Evolutionary conservation across 2,113 vertebrate species (phyloP).

Genomic region (Petroica traversi): DNA sequence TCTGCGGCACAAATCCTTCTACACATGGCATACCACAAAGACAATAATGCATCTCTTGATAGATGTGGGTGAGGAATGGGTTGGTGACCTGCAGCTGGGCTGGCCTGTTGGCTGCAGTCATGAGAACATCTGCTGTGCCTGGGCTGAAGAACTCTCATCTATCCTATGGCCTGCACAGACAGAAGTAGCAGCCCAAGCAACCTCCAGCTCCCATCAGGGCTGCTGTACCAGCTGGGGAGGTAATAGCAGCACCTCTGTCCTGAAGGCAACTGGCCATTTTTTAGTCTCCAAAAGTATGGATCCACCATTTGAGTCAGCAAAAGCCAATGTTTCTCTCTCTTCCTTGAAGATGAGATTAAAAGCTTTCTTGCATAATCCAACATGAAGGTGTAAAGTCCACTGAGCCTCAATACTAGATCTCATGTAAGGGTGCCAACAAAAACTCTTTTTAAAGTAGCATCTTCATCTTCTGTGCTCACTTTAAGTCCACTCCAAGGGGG

Average conservation of each 20-base stretch:
- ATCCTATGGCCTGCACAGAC: not conserved
- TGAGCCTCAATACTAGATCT: not conserved
- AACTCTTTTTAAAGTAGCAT: not conserved
- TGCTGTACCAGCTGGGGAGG: accelerated
- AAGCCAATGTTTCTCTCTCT: not conserved
- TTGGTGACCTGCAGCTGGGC: not conserved
- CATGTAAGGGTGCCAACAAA: not conserved
- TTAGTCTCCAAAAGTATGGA: not conserved
- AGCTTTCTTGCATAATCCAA: not conserved
- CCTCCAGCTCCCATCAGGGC: not conserved
- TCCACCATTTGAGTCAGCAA: not conserved
- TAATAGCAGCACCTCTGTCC: not conserved
- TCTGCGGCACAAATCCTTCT: not conserved
- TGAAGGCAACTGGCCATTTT: not conserved
- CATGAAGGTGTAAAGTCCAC: not conserved
- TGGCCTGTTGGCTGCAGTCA: not conserved
- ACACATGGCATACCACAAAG: not conserved
- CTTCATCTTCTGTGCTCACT: not conserved
- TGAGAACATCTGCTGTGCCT: not conserved
- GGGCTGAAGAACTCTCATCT: not conserved
- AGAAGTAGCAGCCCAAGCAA: not conserved
- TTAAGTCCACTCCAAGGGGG: not conserved
- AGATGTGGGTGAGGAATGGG: not conserved
- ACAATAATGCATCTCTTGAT: not conserved
- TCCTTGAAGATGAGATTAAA: not conserved